Percentiles rank a stretch among this genome's conserved stretches.
phyloP scores from a whole-genome alignment of 2,888 invertebrate genomes.

The Hyles lineata region DNA sequence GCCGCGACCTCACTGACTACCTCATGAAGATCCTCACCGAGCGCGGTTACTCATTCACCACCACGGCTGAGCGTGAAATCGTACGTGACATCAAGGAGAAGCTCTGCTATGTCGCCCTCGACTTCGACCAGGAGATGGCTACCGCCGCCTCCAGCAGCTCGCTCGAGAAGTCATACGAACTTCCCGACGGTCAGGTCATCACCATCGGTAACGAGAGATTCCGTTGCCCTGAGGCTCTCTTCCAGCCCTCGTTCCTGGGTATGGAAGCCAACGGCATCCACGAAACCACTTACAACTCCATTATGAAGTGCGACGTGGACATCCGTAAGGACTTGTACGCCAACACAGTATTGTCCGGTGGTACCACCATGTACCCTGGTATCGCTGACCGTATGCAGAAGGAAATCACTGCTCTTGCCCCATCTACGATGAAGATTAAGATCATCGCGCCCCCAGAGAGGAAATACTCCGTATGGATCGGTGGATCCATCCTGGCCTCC shows the following conservation, averaged over 20 bases:
- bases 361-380: conserved; percentile 98
- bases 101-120: conserved; percentile 94
- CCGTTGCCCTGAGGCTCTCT: conserved; percentile 97
- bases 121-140: conserved; percentile 97
- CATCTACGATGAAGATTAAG: conserved; percentile 97
- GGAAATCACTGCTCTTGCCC: conserved; percentile 96
- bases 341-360: conserved; percentile 97
- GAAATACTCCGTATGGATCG: conserved; percentile 98
- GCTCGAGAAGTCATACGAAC: conserved; percentile 97
- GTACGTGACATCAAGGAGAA: conserved; percentile 97
- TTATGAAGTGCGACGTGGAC: conserved; percentile 99
- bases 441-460: conserved; percentile 97
- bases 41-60: conserved; percentile 95
- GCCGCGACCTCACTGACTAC: conserved; percentile 96
- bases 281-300: conserved; percentile 97
- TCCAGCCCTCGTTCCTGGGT: conserved; percentile 97
- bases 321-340: conserved; percentile 98
- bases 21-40: conserved; percentile 97
- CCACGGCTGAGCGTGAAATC: conserved; percentile 96
- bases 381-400: conserved; percentile 98
- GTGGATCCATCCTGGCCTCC: conserved; percentile 96
- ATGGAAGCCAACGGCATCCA: conserved; percentile 96
- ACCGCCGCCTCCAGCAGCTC: conserved; percentile 96
- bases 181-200: conserved; percentile 97
- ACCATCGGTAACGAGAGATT: conserved; percentile 97